phyloP scores from a whole-genome alignment of 2,888 invertebrate species.

The Carpatolechia fugitivella region DNA sequence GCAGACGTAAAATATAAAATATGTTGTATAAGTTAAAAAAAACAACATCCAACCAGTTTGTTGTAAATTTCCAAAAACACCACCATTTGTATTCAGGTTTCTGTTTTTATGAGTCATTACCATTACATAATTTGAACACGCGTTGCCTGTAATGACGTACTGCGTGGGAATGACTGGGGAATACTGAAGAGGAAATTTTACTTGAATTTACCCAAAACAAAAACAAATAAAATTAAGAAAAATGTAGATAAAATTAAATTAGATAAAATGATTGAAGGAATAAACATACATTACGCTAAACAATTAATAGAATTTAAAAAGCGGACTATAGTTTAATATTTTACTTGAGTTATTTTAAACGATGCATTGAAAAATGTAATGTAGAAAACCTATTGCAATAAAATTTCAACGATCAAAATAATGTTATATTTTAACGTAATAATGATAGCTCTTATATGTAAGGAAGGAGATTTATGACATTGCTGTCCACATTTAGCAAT shows the following conservation, averaged over 20 bases:
- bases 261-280: no score
- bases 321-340: no score
- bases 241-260: no score
- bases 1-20: background rate
- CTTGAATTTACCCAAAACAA: background rate
- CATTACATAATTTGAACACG: slow-evolving; percentile 41
- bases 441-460: background rate
- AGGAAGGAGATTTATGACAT: background rate
- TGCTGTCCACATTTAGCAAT: background rate
- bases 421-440: no score
- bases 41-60: background rate
- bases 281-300: background rate
- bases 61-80: slow-evolving; percentile 2
- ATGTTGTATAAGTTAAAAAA: background rate
- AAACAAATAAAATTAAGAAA: no score
- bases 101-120: slow-evolving; percentile 24
- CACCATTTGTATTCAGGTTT: slow-evolving; percentile 21
- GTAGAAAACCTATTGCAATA: no score
- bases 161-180: slow-evolving; percentile 29
- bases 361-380: no score
- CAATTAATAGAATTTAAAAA: background rate
- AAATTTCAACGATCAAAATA: no score
- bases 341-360: no score
- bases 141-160: slow-evolving; percentile 27
- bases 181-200: background rate